Conservation (phyloP, 2,888 invertebrate genomes). For the Drosophila subquinaria region DNA sequence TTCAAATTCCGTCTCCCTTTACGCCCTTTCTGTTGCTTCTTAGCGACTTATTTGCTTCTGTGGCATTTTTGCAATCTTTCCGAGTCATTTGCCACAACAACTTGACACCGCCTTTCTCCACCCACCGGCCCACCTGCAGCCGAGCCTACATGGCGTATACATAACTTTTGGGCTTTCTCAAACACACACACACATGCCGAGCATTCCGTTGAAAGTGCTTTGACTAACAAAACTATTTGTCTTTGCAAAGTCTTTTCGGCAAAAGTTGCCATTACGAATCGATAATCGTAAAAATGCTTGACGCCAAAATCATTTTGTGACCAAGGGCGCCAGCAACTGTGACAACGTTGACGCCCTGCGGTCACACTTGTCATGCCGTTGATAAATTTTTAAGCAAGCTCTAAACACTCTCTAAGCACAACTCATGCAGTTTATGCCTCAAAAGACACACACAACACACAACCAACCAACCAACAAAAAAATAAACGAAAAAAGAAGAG, state of each 20-base stretch:
- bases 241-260: slow-evolving; percentile 67
- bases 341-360: slow-evolving; percentile 48
- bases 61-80: slow-evolving; percentile 63
- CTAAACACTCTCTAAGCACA: slow-evolving; percentile 80
- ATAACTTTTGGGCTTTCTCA: slow-evolving; percentile 46
- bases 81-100: slow-evolving; percentile 59
- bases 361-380: slow-evolving; percentile 75
- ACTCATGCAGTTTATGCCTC: slow-evolving; percentile 71
- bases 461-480: slow-evolving; percentile 4
- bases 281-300: slow-evolving; percentile 71
- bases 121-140: slow-evolving; percentile 42
- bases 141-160: slow-evolving; percentile 47
- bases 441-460: slow-evolving; percentile 27
- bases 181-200: slow-evolving; percentile 14
- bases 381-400: slow-evolving; percentile 81
- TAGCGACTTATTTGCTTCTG: slow-evolving; percentile 39
- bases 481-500: slow-evolving; percentile 10
- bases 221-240: slow-evolving; percentile 75
- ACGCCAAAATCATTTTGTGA: slow-evolving; percentile 53
- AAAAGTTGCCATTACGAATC: slow-evolving; percentile 63
- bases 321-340: slow-evolving; percentile 31
- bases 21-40: neutral
- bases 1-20: slow-evolving; percentile 2
- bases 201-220: slow-evolving; percentile 61
- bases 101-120: slow-evolving; percentile 35